phyloP scores from a whole-genome alignment of 2,113 vertebrate species.

The Ceyx melanurus region DNA sequence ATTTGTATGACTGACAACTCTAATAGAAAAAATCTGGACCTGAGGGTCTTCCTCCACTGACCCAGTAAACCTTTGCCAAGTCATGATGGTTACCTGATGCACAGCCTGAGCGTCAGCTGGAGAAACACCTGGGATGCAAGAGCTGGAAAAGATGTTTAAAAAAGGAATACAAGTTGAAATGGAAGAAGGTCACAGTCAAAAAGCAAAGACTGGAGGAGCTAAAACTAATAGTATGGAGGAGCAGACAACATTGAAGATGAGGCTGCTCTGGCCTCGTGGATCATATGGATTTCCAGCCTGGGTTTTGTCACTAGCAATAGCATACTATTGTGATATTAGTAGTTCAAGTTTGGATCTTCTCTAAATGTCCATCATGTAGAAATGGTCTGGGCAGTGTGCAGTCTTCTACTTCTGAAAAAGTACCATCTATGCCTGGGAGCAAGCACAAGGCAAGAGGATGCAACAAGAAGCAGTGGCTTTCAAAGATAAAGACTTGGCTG shows the following conservation, averaged over 20 bases:
- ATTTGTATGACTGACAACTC: constrained; percentile 18
- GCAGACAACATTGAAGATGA: not conserved
- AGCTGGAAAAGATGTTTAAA: constrained; percentile 20
- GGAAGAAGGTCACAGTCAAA: constrained; percentile 3
- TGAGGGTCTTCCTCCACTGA: constrained; percentile 2
- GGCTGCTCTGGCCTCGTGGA: not conserved
- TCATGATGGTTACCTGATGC: constrained; percentile 45
- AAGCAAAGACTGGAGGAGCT: not conserved
- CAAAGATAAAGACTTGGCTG: not conserved
- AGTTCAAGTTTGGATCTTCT: not conserved
- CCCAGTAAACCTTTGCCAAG: constrained; percentile 39
- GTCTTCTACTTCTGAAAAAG: not conserved
- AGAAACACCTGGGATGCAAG: constrained; percentile 55
- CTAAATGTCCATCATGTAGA: not conserved
- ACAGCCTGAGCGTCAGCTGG: constrained; percentile 21
- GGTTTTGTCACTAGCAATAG: not conserved
- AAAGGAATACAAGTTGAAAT: not conserved
- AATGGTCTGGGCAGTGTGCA: not conserved
- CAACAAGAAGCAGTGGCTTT: not conserved
- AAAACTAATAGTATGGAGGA: not conserved
- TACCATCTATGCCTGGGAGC: not conserved
- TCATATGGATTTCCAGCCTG: not conserved
- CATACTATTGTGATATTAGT: not conserved
- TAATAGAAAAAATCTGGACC: constrained; percentile 55
- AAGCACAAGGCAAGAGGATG: not conserved